Conservation (phyloP, 2,888 invertebrate species). For the Glaucopsyche alexis region DNA sequence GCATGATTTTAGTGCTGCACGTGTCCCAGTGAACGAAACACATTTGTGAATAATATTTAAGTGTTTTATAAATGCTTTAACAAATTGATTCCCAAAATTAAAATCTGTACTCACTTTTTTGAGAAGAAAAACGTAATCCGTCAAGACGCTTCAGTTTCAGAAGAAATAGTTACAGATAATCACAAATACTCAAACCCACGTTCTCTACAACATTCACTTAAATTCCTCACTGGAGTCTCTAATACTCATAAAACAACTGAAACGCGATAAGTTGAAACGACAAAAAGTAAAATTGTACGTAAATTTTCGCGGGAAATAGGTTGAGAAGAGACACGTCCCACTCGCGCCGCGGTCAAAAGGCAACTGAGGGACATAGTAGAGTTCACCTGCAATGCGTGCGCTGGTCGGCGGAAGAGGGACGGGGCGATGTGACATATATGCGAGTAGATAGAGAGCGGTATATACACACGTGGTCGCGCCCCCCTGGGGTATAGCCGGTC, state of each 20-base stretch:
- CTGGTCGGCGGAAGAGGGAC: slow-evolving; percentile 56
- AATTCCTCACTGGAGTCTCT: not conserved
- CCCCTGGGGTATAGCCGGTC: slow-evolving; percentile 59
- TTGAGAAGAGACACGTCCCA: slow-evolving; percentile 50
- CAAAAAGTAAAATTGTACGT: slow-evolving; percentile 46
- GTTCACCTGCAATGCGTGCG: slow-evolving; percentile 78
- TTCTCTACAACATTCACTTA: slow-evolving; percentile 21
- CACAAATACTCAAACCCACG: slow-evolving; percentile 27
- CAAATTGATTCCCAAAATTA: not conserved
- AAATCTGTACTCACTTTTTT: slow-evolving; percentile 18
- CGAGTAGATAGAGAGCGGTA: slow-evolving; percentile 49
- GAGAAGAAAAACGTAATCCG: slow-evolving; percentile 11
- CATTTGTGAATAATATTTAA: not conserved
- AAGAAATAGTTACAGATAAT: not conserved
- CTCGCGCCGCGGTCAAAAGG: slow-evolving; percentile 57
- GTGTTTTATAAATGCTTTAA: not conserved
- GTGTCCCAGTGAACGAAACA: not conserved
- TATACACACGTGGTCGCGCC: slow-evolving; percentile 66
- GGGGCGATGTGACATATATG: slow-evolving; percentile 36
- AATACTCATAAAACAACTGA: slow-evolving; percentile 16
- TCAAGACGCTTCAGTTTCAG: not conserved
- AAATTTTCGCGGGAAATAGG: slow-evolving; percentile 74
- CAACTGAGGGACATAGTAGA: slow-evolving; percentile 58
- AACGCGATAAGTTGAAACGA: slow-evolving; percentile 1
- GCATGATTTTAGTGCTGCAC: not conserved